Base-by-base conservation (phyloP, 2,113 vertebrate species). In the Myotis lucifugus region DNA sequence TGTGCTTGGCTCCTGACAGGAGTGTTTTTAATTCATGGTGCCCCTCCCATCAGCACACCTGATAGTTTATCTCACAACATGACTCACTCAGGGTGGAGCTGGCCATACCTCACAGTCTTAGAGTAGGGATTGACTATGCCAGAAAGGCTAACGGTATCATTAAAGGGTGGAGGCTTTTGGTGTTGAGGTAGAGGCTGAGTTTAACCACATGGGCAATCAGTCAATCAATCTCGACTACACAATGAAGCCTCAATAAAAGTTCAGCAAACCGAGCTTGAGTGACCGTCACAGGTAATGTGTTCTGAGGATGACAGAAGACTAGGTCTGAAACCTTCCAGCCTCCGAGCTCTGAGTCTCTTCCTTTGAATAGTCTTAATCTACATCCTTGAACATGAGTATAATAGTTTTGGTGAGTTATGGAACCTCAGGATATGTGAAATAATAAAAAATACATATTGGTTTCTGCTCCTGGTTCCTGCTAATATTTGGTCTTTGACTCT, bases 201-300 rank as follows among this genome's bases (percentile, higher is more conserved):
- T 56, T 54, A 79, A 32, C 50, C 74, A 34, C 2, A 27, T 6
- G 32, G 21, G 5, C 72, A 70, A 29, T 70, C n/a, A 21, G 73
- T 32, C 46, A 76, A 15, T 52, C 29, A n/a, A 29, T 46, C 59
- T 7, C 27, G 19, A 56, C 70, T 70, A 6, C 6, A 11, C 8
- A n/a, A 70, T 2, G 11, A 72, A 59, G 52, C 42, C 56, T 86
- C 4, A 29, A 1, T 18, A 64, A 52, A 18, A 73, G 27, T 13
- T 14, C 46, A 5, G 21, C 32, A 9, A 7, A 27, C 61, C 54
- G 66, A 32, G 9, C 25, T 2, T 25, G 46, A n/a, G 37, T 23
- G 40, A n/a, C 0, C 37, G 15, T 64, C 37, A 11, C 8, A 7
- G n/a, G 1, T 13, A 8, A n/a, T 12, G 12, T 10, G 15, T 42